Conservation (phyloP, 2,888 invertebrate genomes). For the Andrena hattorfiana region DNA sequence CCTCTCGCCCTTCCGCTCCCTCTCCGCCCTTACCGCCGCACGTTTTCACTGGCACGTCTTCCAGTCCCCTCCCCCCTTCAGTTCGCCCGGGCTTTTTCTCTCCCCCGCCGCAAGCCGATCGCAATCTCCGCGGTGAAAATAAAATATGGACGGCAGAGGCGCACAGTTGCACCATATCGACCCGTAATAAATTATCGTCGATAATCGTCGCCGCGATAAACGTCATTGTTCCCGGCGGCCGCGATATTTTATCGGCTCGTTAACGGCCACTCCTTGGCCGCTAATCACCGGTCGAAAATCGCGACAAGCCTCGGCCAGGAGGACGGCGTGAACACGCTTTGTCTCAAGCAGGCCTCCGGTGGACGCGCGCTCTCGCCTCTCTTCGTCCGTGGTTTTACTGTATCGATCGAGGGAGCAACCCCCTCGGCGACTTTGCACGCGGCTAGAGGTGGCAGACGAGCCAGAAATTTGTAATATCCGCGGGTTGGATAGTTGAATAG, state of each 20-base stretch:
- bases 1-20: neutral
- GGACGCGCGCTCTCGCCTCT: neutral
- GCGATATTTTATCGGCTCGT: slow-evolving; percentile 54
- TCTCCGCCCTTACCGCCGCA: too few relatives aligned
- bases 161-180: slow-evolving; percentile 45
- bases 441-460: neutral
- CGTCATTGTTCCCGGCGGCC: slow-evolving; percentile 44
- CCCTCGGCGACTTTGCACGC: slow-evolving; percentile 18
- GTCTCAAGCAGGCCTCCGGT: neutral
- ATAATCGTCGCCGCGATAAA: slow-evolving; percentile 57
- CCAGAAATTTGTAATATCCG: slow-evolving; percentile 44
- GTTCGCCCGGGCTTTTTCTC: neutral
- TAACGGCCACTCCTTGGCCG: slow-evolving; percentile 34
- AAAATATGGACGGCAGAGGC: slow-evolving; percentile 44
- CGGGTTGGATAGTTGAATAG: slow-evolving; percentile 1
- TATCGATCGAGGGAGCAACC: slow-evolving; percentile 25
- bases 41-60: neutral
- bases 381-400: neutral
- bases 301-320: slow-evolving; percentile 6
- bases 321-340: neutral
- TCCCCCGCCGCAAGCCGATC: slow-evolving; percentile 21
- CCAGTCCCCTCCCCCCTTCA: neutral
- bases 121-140: slow-evolving; percentile 42
- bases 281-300: slow-evolving; percentile 36
- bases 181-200: slow-evolving; percentile 54